phyloP scores from a whole-genome alignment of 2,888 invertebrate species.

The Lepidonotus clava region DNA sequence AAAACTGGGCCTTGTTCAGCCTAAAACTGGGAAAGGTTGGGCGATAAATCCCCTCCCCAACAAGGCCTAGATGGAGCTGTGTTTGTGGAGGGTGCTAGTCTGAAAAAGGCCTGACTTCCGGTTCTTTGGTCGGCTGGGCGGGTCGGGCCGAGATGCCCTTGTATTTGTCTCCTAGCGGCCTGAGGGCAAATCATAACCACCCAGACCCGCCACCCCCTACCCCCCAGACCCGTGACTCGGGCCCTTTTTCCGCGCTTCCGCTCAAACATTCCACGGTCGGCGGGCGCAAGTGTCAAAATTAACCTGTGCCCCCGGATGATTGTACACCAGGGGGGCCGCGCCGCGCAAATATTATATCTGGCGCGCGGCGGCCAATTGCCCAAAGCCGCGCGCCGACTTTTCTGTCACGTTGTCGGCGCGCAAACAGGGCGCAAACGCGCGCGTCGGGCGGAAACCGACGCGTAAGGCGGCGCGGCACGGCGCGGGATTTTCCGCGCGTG shows the following conservation, averaged over 20 bases:
- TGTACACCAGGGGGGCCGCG: background rate
- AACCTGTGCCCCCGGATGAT: background rate
- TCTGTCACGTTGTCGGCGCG: background rate
- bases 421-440: background rate
- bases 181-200: background rate
- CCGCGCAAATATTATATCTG: slow-evolving; percentile 49
- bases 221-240: background rate
- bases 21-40: too few relatives aligned
- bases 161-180: too few relatives aligned
- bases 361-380: slow-evolving; percentile 18
- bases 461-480: background rate
- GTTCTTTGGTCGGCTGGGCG: too few relatives aligned
- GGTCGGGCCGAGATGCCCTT: too few relatives aligned
- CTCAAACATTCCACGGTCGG: background rate
- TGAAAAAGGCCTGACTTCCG: too few relatives aligned
- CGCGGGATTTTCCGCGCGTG: too few relatives aligned
- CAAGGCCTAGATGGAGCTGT: too few relatives aligned
- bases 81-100: too few relatives aligned
- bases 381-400: slow-evolving; percentile 1
- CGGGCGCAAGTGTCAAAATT: slow-evolving; percentile 45
- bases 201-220: background rate
- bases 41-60: too few relatives aligned
- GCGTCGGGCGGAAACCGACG: background rate
- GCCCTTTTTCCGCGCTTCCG: background rate
- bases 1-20: too few relatives aligned